Conservation (phyloP, 1,140 invertebrate species). For the Apis dorsata region DNA sequence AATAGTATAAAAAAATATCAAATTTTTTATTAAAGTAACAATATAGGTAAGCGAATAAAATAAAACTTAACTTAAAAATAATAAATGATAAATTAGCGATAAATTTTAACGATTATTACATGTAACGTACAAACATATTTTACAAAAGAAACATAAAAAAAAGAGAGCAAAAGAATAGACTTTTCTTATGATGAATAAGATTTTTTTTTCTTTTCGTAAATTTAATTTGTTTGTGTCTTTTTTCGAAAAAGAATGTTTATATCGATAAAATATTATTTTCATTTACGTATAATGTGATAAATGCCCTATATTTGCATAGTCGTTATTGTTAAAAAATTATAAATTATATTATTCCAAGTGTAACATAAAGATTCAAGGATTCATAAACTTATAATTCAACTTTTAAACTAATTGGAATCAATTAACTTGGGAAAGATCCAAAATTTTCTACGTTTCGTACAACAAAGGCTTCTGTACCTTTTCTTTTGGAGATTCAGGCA, state of each 20-base stretch:
- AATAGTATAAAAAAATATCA: neutral
- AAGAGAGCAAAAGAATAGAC: neutral
- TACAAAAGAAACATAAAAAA: neutral
- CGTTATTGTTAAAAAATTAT: neutral
- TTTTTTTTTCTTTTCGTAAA: neutral
- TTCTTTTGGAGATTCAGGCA: conserved; percentile 79
- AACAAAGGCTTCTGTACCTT: conserved; percentile 78
- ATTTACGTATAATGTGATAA: neutral
- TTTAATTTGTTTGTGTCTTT: neutral
- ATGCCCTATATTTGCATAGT: conserved; percentile 9
- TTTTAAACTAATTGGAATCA: neutral
- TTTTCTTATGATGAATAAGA: neutral
- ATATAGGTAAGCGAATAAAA: neutral
- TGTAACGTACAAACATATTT: neutral
- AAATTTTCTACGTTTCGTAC: conserved; percentile 16
- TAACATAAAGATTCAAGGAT: neutral
- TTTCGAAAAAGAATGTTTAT: neutral
- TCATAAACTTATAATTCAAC: neutral
- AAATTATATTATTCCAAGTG: neutral
- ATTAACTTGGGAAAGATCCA: neutral
- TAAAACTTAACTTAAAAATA: conserved; percentile 4
- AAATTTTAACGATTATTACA: neutral
- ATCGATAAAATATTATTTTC: neutral
- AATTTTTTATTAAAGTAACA: conserved; percentile 4
- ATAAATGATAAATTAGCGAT: neutral